Evolutionary conservation across 2,113 vertebrate species (phyloP).

Genomic region (Poecile atricapillus): DNA sequence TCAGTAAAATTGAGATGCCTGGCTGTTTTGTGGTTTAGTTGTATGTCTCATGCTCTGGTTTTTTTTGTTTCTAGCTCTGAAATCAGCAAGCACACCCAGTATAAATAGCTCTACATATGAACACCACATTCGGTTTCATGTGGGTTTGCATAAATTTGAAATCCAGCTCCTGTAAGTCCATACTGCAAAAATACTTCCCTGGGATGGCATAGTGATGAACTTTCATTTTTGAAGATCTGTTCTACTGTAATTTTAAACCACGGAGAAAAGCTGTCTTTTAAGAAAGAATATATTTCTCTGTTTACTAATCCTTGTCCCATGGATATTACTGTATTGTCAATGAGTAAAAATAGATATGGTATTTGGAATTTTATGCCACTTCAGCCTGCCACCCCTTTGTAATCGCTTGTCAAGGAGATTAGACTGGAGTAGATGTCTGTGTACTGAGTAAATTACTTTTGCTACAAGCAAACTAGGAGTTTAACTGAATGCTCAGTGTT

Average conservation of each 20-base stretch:
- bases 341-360: constrained; percentile 24
- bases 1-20: background rate
- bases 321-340: background rate
- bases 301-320: constrained; percentile 28
- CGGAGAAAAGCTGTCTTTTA: constrained; percentile 7
- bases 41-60: background rate
- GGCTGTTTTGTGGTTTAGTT: background rate
- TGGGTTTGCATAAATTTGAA: background rate
- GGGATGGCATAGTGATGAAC: background rate
- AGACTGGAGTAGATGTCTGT: background rate
- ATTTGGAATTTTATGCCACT: constrained; percentile 32
- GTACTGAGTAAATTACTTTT: constrained; percentile 35
- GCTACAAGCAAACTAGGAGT: constrained; percentile 44
- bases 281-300: background rate
- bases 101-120: background rate
- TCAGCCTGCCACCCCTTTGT: background rate
- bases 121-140: background rate
- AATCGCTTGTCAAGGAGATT: constrained; percentile 30
- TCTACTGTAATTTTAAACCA: background rate
- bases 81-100: background rate
- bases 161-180: background rate
- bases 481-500: constrained; percentile 30
- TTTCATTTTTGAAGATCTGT: background rate
- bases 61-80: background rate
- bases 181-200: background rate